Percentiles rank a stretch among this genome's conserved stretches.
phyloP scores from a whole-genome alignment of 2,113 vertebrate genomes.

The Xiphophorus maculatus region DNA sequence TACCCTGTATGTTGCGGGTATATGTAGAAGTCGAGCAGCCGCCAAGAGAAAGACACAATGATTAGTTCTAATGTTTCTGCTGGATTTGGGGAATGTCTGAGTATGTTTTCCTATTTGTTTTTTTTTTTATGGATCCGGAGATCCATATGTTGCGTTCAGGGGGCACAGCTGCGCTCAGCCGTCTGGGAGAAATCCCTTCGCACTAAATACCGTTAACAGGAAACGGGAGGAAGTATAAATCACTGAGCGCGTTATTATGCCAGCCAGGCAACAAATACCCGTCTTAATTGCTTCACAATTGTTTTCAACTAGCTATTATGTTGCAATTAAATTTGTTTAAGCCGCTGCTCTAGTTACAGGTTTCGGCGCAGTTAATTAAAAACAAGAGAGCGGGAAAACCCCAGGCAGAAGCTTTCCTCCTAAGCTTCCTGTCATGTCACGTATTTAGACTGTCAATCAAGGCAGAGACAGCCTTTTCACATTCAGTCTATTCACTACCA shows the following conservation, averaged over 20 bases:
- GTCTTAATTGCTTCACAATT: constrained; percentile 76
- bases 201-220: constrained; percentile 43
- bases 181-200: constrained; percentile 60
- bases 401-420: constrained; percentile 61
- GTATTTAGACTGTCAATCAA: constrained; percentile 72
- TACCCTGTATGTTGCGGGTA: not conserved
- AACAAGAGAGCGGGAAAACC: constrained; percentile 69
- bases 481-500: constrained; percentile 59
- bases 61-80: constrained; percentile 73
- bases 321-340: constrained; percentile 76
- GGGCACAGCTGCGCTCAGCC: constrained; percentile 70
- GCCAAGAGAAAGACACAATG: constrained; percentile 41
- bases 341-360: constrained; percentile 67
- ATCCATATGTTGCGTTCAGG: constrained; percentile 66
- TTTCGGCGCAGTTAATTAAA: constrained; percentile 76
- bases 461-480: constrained; percentile 47
- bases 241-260: constrained; percentile 61
- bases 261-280: constrained; percentile 72
- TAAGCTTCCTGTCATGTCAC: constrained; percentile 51
- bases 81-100: constrained; percentile 29
- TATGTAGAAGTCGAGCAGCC: constrained; percentile 40
- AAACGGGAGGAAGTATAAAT: constrained; percentile 33
- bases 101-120: constrained; percentile 7
- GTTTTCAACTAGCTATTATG: constrained; percentile 79
- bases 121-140: constrained; percentile 60